Evolutionary conservation across 2,888 invertebrate species (phyloP), one percentile per base, ranked within the genome.

Genomic region (Pandemis cinnamomeana): DNA sequence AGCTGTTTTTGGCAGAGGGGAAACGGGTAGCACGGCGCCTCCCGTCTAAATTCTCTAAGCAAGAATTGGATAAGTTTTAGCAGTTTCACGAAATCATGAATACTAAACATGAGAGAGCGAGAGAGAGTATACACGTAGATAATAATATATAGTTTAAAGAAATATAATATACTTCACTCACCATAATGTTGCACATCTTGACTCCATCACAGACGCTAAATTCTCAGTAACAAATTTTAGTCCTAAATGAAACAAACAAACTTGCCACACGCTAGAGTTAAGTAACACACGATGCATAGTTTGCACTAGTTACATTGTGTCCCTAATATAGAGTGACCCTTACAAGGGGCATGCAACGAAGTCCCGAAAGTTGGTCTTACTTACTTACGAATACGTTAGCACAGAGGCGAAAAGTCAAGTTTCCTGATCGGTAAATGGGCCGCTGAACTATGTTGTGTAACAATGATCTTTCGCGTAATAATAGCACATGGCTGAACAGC

Each of bases 381-480:
- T 63, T 64, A n/a, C n/a, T n/a, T n/a, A n/a, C n/a, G n/a, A n/a
- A n/a, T n/a, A 13, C 64, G 15, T 60, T 69, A 66, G 73, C 42
- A 44, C 15, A 58, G 61, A 71, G 58, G 20, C 46, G 64, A 48
- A 20, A 55, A 66, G 55, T 46, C 41, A 41, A 48, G 60, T 66
- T 70, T 69, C 69, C 64, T 69, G 73, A 60, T 60, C 60, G n/a
- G 73, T 70, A 73, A 73, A 53, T 70, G 11, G 73, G 44, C 60
- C 73, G 42, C 64, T 69, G 64, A 27, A 70, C 73, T 69, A 48
- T 48, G 64, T 73, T 73, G 46, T 27, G 64, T 51, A 70, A 73
- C 48, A 67, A 53, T 67, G 67, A 53, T 67, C 64, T 64, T 36
- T 64, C 20, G 20, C 44, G 36, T n/a, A 48, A 64, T 48, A 64